phyloP scores from a whole-genome alignment of 2,888 invertebrate genomes.

The Melolontha melolontha region DNA sequence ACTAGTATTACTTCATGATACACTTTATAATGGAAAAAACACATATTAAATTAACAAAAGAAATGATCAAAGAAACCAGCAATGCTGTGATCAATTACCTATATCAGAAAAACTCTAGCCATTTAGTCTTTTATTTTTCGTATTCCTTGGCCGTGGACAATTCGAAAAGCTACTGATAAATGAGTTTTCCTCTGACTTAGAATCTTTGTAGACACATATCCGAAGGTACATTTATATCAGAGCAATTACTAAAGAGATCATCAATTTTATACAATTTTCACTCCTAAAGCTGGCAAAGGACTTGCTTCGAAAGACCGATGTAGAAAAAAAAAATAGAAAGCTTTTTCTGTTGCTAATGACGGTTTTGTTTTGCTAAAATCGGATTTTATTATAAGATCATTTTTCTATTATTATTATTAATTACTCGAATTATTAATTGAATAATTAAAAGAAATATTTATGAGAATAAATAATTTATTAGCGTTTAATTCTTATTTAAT shows the following conservation, averaged over 20 bases:
- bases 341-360: no score
- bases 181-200: slow-evolving; percentile 38
- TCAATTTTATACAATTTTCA: slow-evolving; percentile 43
- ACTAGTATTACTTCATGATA: background rate
- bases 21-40: slow-evolving; percentile 2
- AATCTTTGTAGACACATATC: slow-evolving; percentile 44
- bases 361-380: no score
- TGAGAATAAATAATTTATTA: no score
- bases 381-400: no score
- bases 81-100: slow-evolving; percentile 38
- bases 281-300: slow-evolving; percentile 7
- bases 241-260: slow-evolving; percentile 46
- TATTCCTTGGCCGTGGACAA: slow-evolving; percentile 29
- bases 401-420: no score
- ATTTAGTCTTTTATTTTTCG: slow-evolving; percentile 31
- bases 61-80: slow-evolving; percentile 17
- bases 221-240: slow-evolving; percentile 47
- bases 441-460: no score
- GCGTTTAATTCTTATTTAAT: background rate
- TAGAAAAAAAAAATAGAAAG: no score
- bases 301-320: no score
- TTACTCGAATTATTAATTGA: no score
- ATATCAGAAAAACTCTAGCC: slow-evolving; percentile 23
- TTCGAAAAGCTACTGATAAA: slow-evolving; percentile 38
- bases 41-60: slow-evolving; percentile 18